phyloP scores from a whole-genome alignment of 2,888 invertebrate species.

The Philereme vetulata region DNA sequence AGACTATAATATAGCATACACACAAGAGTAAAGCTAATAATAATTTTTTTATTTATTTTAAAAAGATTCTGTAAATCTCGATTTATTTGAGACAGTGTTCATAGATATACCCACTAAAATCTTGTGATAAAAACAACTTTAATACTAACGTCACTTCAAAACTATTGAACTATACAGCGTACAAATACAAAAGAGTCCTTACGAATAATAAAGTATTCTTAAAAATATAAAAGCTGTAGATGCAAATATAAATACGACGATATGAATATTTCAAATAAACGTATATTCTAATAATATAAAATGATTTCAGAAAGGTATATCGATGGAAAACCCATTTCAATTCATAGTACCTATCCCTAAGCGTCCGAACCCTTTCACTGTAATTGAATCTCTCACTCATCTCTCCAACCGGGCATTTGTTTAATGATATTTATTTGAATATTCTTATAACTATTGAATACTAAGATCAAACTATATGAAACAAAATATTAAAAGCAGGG shows the following conservation, averaged over 20 bases:
- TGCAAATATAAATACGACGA: neutral
- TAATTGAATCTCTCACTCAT: constrained; percentile 73
- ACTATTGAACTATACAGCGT: too few species aligned
- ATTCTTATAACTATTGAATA: constrained; percentile 8
- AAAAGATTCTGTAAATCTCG: too few species aligned
- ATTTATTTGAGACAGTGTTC: too few species aligned
- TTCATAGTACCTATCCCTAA: constrained; percentile 59
- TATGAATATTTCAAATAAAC: constrained; percentile 13
- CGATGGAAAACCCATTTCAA: constrained; percentile 51
- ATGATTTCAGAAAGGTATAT: constrained; percentile 44
- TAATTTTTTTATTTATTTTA: too few species aligned
- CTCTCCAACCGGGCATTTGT: constrained; percentile 56
- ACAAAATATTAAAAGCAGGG: too few species aligned
- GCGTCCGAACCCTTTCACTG: constrained; percentile 69
- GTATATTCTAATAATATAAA: constrained; percentile 9
- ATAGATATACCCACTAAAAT: too few species aligned
- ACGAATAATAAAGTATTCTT: too few species aligned
- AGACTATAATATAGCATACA: too few species aligned
- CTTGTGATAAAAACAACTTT: too few species aligned
- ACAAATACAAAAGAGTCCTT: too few species aligned
- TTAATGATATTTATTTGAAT: constrained; percentile 61
- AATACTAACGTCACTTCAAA: too few species aligned
- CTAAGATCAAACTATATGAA: constrained; percentile 6
- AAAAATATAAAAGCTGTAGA: neutral
- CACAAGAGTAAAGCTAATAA: too few species aligned